Percentiles rank a stretch among this genome's conserved stretches.
Conservation (phyloP, 2,113 vertebrate genomes). For the Mormyrus lacerda region DNA sequence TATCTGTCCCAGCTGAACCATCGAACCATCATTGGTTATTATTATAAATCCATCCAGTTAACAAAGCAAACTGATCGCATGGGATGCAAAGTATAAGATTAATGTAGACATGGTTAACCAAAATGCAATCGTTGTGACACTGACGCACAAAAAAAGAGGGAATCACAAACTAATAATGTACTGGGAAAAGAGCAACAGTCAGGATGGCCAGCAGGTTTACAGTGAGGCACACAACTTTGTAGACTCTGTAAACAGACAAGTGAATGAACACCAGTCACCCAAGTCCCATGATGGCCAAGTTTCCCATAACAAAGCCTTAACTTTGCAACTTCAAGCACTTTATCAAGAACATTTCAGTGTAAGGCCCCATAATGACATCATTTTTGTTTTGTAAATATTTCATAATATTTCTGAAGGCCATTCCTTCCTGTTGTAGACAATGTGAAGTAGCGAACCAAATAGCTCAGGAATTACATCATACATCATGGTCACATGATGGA, state of each 20-base stretch:
- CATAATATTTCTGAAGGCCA: background rate
- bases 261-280: background rate
- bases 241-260: background rate
- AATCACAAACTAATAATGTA: background rate
- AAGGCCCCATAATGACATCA: background rate
- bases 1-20: background rate
- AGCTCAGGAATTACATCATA: background rate
- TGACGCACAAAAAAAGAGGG: background rate
- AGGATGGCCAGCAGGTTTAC: background rate
- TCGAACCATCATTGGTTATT: background rate
- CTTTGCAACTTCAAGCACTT: background rate
- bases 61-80: background rate
- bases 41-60: background rate
- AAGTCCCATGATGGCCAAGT: background rate
- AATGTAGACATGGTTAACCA: background rate
- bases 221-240: background rate
- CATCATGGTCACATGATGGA: background rate
- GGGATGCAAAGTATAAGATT: background rate
- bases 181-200: background rate
- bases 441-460: background rate
- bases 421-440: background rate
- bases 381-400: background rate
- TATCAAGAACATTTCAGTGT: background rate
- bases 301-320: background rate
- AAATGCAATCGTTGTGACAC: background rate